Base-by-base conservation (phyloP, 2,797 vertebrate species). In the Choloepus didactylus region DNA sequence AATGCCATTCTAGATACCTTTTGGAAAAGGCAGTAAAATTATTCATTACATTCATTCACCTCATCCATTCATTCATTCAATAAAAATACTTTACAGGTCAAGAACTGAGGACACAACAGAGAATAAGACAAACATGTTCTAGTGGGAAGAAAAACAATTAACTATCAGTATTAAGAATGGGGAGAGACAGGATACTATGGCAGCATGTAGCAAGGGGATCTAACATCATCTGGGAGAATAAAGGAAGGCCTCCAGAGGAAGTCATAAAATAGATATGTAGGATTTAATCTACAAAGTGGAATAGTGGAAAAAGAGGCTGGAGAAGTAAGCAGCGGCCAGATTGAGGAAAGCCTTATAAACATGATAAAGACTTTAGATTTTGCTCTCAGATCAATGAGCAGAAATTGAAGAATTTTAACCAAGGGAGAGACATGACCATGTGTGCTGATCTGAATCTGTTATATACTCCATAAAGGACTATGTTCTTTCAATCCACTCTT, bases 211-310 rank as follows among this genome's bases (percentile, higher is more conserved):
- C 19, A 56, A 69, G 41, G 15, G 54, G 38, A 66, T 44, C 70
- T 67, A 76, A 16, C 2, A 1, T 5, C 72, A 85, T 46, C 35
- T 16, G 18, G 38, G 60, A 92, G 31, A 92, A 8, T 41, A 18
- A 31, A 9, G 15, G 15, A 72, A 75, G n/a, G 67, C 41, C 41
- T 72, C 35, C 56, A 49, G 49, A 49, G n/a, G 14, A 75, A 64
- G 35, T 66, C 49, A 1, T 83, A 66, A 41, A 8, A 66, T 7
- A 75, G 59, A 41, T 31, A 64, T 2, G 10, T 31, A 62, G n/a
- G 59, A 91, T 38, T 83, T 73, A 31, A 62, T 69, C 59, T 64
- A 90, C 44, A 89, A 85, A 69, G 3, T 70, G 35, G 23, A 96
- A 85, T 18, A 10, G 73, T 9, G 46, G 27, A 87, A 38, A 86